Evolutionary conservation across 2,113 vertebrate species (phyloP), one percentile per base, ranked within the genome.

Genomic region (Antidorcas marsupialis): DNA sequence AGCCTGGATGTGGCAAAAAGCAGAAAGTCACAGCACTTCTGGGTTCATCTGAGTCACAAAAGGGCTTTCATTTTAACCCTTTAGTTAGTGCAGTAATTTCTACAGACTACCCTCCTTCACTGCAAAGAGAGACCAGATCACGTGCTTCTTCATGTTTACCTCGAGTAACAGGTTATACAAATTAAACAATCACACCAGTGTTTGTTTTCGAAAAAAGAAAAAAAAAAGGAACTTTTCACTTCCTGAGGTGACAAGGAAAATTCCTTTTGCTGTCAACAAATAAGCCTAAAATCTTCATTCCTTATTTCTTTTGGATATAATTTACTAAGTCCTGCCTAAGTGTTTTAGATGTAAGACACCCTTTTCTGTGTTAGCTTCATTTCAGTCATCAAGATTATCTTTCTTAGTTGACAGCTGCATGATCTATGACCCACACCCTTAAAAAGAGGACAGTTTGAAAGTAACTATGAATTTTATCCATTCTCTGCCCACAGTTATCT

Each of bases 351-450:
- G 6, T 45, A 86, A 96, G 78, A 19, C 81, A 98, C 87, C 96
- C 78, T 97, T 97, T 83, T 93, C 97, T 91, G 85, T 86, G n/a
- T 17, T 85, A 45, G 91, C 97, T 98, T 99, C 67, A 33, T 97
- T 98, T 98, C 97, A 97, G 95, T 96, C 98, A 99, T 98, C 98
- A 98, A 98, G 98, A 98, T 98, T 98, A 99, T 98, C 98, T 97
- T 95, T 98, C 19, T 97, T 96, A 95, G 98, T 96, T 98, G 98
- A 97, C 98, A 99, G 98, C 96, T 98, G 95, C 94, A 23, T 98
- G 97, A 98, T 98, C 98, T 98, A 96, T 97, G 98, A 95, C 97
- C 98, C 97, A 98, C 91, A 98, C 97, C 97, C 97, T 97, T 50
- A 97, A 96, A 98, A 97, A 92, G 39, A 83, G 88, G 93, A 88